These are phyloP conservation scores for Hemibagrus wyckioides DNA, from an alignment of 2,113 vertebrate genomes.

Conservation along the genomic window DNA sequence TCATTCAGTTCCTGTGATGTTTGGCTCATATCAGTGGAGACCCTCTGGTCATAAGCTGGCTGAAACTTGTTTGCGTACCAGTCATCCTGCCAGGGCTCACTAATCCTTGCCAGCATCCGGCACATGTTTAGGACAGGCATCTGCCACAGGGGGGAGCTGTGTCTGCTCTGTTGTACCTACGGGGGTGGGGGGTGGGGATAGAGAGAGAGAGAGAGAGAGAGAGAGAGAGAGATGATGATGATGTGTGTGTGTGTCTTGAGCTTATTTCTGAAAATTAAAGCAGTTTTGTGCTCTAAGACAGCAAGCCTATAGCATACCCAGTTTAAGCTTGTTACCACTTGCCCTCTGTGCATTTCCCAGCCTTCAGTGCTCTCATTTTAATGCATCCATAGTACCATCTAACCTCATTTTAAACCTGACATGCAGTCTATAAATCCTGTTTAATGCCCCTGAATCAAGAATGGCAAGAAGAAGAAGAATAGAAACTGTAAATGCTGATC, in stretches of 20 bases:
- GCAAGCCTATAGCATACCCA: background rate
- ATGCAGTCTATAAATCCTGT: slow-evolving; percentile 46
- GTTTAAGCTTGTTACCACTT: background rate
- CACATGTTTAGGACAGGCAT: slow-evolving; percentile 86
- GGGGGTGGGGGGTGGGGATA: background rate
- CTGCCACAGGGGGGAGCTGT: slow-evolving; percentile 85
- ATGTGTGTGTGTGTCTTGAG: background rate
- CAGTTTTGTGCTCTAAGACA: background rate
- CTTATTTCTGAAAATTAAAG: background rate
- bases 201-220: slow-evolving; percentile 3
- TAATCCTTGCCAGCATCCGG: slow-evolving; percentile 75
- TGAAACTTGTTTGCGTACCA: slow-evolving; percentile 63
- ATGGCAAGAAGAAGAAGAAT: slow-evolving; percentile 11
- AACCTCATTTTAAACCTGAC: slow-evolving; percentile 37
- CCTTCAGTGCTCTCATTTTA: slow-evolving; percentile 14
- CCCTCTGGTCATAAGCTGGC: slow-evolving; percentile 73
- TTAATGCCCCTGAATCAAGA: slow-evolving; percentile 28
- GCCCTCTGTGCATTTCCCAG: background rate
- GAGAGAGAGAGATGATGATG: background rate
- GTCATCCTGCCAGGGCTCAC: slow-evolving; percentile 52
- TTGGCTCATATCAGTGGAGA: slow-evolving; percentile 76
- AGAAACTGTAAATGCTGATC: slow-evolving; percentile 15
- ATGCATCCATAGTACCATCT: slow-evolving; percentile 27
- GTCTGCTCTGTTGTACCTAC: slow-evolving; percentile 72
- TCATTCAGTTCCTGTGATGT: slow-evolving; percentile 81